phyloP scores from a whole-genome alignment of 2,888 invertebrate species.

The Neelides folsomi region DNA sequence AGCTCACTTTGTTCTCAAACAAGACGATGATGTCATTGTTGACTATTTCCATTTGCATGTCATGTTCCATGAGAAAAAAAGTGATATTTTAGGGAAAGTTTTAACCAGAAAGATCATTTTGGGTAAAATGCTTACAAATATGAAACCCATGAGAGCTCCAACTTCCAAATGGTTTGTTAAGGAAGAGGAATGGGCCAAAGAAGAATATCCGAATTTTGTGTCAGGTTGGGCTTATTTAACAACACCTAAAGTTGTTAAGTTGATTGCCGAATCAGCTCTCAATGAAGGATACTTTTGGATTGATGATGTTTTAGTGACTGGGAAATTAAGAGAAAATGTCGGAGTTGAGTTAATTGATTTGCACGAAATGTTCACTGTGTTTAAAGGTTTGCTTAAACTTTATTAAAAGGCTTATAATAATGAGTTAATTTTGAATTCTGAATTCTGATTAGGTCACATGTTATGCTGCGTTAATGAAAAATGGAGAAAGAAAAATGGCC shows the following conservation, averaged over 20 bases:
- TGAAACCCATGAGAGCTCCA: conserved; percentile 50
- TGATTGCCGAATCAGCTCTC: conserved; percentile 42
- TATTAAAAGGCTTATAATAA: conserved; percentile 46
- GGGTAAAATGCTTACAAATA: conserved; percentile 54
- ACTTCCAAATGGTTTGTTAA: conserved; percentile 71
- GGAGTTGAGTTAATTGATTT: conserved; percentile 47
- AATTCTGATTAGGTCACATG: neutral
- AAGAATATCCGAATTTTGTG: conserved; percentile 57
- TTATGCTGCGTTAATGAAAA: neutral
- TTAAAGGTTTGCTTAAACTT: conserved; percentile 58
- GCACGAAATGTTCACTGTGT: conserved; percentile 51
- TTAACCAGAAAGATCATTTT: conserved; percentile 32
- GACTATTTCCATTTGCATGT: conserved; percentile 48
- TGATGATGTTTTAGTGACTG: conserved; percentile 76
- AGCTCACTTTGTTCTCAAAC: conserved; percentile 56
- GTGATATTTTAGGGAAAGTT: conserved; percentile 14
- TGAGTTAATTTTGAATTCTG: too few species aligned
- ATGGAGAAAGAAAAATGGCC: neutral
- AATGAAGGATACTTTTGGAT: conserved; percentile 70
- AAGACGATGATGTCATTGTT: conserved; percentile 67
- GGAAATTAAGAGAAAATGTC: conserved; percentile 51
- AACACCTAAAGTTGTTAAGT: conserved; percentile 49
- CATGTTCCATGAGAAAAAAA: neutral
- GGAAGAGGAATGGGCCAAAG: conserved; percentile 47
- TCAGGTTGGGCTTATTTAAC: conserved; percentile 77